Evolutionary conservation across 2,113 vertebrate genomes (phyloP), one percentile per base, ranked within the genome.

Genomic region (Anarrhichthys ocellatus): DNA sequence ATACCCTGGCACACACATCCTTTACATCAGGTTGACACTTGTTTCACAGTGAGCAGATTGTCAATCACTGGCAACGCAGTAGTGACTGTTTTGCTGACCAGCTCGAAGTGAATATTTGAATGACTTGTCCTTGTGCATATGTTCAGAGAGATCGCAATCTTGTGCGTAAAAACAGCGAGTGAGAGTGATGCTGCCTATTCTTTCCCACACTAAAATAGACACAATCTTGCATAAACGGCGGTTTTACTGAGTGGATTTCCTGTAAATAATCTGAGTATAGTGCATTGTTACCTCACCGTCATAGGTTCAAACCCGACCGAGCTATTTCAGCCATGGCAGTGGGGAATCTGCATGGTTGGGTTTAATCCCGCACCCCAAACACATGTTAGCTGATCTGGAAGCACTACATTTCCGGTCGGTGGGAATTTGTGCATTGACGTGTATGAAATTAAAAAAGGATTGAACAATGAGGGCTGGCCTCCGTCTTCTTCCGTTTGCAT

Each of bases 161-260:
- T 48, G 15, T 48, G 46, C 5, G 17, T 48, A 48, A 54, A 52
- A 56, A 56, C 0, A 1, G 22, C 24, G 52, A 56, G 15, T 18
- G 2, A 8, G 15, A 32, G 14, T 32, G 38, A n/a, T 15, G 36
- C 10, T 24, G 22, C 18, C 77, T 38, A 34, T 34, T 36, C 17
- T 69, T 78, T 62, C 32, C 42, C 66, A 78, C 80, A 36, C 46
- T 5, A 42, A 27, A 27, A 70, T 27, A 59, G 59, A 66, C 58
- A 24, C 15, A 3, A 9, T 27, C 38, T 86, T 80, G 34, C 76
- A 82, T 91, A 84, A 88, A 72, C 65, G 27, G 54, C 76, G 34
- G 32, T 78, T 56, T 61, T 18, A 50, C 36, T n/a, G 69, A 5
- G 81, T 77, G 82, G 72, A 80, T 88, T 85, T 90, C 80, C 71